Evolutionary conservation across 2,888 invertebrate genomes (phyloP), one percentile per base, ranked within the genome.

Genomic region (Agrenia bidenticulata): DNA sequence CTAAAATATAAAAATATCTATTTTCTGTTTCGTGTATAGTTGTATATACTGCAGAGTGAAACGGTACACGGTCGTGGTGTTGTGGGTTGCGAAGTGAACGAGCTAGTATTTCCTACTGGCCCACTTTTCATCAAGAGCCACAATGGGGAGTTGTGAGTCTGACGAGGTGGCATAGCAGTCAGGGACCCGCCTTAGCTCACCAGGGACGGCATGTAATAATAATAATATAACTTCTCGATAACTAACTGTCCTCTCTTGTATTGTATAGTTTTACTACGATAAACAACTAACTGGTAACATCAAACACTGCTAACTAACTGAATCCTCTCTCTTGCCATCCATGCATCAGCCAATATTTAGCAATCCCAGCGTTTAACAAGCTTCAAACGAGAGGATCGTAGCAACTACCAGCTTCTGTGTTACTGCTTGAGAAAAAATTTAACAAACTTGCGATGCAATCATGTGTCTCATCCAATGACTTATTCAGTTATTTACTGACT

Each of bases 41-140:
- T 45, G 15, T 19, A 15, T 32, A 32, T 32, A 32, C 32, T 32
- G 32, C 32, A 32, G 32, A 32, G 5, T 11, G 4, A 32, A 32
- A 32, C 32, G 32, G 32, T 32, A 32, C 32, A 32, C 32, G 45
- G 15, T 15, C 9, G n/a, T 5, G 5, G 45, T 23, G 5, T 23
- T 5, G 51, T 11, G 51, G 23, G 51, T 7, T 23, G 51, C 51
- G 51, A 51, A 67, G 63, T 56, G 67, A 64, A 50, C 67, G 72
- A 74, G 70, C 68, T 69, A 69, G 71, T 73, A 76, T 76, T 76
- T 76, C 76, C 76, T 76, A 76, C 73, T 76, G 76, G 74, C 76
- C 74, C 73, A 76, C 76, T 76, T 76, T 73, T 73, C 26, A 41
- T 39, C 57, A 37, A 49, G 61, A 55, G 59, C 65, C 67, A 70